Evolutionary conservation across 2,888 invertebrate genomes (phyloP), one percentile per base, ranked within the genome.

Genomic region (Stenchaetothrips biformis): DNA sequence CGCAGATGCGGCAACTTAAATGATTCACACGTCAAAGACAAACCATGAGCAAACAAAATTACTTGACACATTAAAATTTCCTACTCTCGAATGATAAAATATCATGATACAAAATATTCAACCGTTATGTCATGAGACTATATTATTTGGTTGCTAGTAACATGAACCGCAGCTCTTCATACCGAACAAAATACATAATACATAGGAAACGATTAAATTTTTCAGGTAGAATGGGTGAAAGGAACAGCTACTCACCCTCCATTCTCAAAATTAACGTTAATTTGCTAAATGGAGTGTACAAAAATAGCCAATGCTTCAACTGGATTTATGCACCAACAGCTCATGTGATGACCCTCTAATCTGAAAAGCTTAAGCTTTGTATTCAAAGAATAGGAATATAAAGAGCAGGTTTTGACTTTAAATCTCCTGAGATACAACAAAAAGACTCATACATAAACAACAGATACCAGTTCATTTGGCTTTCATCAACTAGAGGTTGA

Each of bases 61-160:
- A 74, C 67, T 74, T 74, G 67, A 74, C 67, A 74, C 25, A 74
- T 74, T 74, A 74, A 21, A 74, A 25, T 74, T 74, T 74, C 53
- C 13, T 74, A 74, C 67, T 74, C 67, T 74, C 67, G 67, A 74
- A 74, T 74, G 67, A 74, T 74, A 74, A 74, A 74, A 74, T 74
- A 74, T 74, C 67, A 74, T 74, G 67, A 74, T 74, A 74, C 67
- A 74, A 74, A 74, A 74, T 74, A 74, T 74, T 74, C 67, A 74
- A 74, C 67, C 67, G 25, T 25, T 25, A 74, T 74, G 67, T 74
- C 67, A 74, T 21, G 25, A 74, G 67, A 74, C 67, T 74, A 74
- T 25, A 74, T 74, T 74, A 25, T 59, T 74, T 74, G 67, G 67
- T 74, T 74, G 67, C 67, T 74, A 74, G 67, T 74, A 74, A 74